A percentile compares a stretch with the other conserved stretches of the same genome.
Conservation (phyloP, 2,113 vertebrate genomes). For the Cyanoramphus novaezelandiae region DNA sequence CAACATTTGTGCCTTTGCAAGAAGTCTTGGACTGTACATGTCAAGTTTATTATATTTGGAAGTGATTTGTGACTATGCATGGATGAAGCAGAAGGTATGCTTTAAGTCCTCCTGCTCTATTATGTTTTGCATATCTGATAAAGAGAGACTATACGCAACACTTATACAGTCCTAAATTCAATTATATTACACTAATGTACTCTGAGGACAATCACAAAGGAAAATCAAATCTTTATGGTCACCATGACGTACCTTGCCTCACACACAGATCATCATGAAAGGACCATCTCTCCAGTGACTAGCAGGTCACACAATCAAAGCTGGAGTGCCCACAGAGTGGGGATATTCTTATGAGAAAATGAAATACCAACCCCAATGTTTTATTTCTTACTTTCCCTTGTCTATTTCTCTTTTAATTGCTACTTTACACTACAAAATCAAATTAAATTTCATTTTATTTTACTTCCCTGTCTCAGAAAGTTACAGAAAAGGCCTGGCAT, state of each 20-base stretch:
- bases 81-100: neutral
- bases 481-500: neutral
- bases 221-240: neutral
- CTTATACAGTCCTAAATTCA: neutral
- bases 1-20: neutral
- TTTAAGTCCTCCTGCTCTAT: neutral
- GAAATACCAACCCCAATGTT: neutral
- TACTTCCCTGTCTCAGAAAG: neutral
- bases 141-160: neutral
- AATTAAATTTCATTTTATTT: neutral
- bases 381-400: neutral
- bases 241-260: neutral
- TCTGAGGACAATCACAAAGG: neutral
- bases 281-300: neutral
- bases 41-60: neutral
- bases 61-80: neutral
- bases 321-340: neutral
- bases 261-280: neutral
- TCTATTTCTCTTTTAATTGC: neutral
- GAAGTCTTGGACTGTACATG: neutral
- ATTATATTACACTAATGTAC: neutral
- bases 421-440: neutral
- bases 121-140: accelerated
- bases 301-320: neutral
- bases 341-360: neutral